phyloP scores from a whole-genome alignment of 2,113 vertebrate genomes.

The human (Homo sapiens) region DNA sequence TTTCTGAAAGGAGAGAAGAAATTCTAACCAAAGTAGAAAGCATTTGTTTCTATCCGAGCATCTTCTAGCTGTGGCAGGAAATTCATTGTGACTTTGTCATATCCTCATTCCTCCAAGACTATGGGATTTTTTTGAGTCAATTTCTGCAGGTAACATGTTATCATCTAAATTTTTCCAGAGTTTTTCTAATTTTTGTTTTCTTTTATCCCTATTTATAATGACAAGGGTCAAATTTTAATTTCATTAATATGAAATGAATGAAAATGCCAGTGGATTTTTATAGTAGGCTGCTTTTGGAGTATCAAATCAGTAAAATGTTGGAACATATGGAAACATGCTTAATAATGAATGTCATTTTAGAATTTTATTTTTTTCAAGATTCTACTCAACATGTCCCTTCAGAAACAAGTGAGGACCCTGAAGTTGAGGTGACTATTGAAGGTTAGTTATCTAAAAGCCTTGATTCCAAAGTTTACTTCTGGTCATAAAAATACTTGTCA shows the following conservation, averaged over 20 bases:
- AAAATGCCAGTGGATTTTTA: slow-evolving; percentile 35
- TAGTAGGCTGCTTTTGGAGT: slow-evolving; percentile 54
- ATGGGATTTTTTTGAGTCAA: slow-evolving; percentile 1
- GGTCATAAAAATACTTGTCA: slow-evolving; percentile 57
- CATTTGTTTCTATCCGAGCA: slow-evolving; percentile 45
- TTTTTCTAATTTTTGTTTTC: slow-evolving; percentile 52
- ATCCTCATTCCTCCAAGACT: slow-evolving; percentile 34
- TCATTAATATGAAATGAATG: slow-evolving; percentile 27
- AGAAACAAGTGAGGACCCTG: slow-evolving; percentile 86
- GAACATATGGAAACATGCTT: slow-evolving; percentile 59
- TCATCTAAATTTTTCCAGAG: not conserved
- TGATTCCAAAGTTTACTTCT: slow-evolving; percentile 56
- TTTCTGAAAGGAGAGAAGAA: not conserved
- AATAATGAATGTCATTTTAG: slow-evolving; percentile 73
- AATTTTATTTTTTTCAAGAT: slow-evolving; percentile 81
- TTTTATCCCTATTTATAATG: slow-evolving; percentile 47
- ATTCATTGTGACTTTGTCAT: slow-evolving; percentile 42
- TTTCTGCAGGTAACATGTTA: slow-evolving; percentile 51
- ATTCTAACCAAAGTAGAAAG: not conserved
- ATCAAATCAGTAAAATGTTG: slow-evolving; percentile 46
- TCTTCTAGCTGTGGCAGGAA: slow-evolving; percentile 54
- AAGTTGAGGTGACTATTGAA: slow-evolving; percentile 89
- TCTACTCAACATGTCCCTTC: slow-evolving; percentile 80
- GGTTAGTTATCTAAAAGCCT: slow-evolving; percentile 80
- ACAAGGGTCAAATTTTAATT: slow-evolving; percentile 41